Evolutionary conservation across 2,888 invertebrate genomes (phyloP), one percentile per base, ranked within the genome.

Genomic region (Limnephilus auricula): DNA sequence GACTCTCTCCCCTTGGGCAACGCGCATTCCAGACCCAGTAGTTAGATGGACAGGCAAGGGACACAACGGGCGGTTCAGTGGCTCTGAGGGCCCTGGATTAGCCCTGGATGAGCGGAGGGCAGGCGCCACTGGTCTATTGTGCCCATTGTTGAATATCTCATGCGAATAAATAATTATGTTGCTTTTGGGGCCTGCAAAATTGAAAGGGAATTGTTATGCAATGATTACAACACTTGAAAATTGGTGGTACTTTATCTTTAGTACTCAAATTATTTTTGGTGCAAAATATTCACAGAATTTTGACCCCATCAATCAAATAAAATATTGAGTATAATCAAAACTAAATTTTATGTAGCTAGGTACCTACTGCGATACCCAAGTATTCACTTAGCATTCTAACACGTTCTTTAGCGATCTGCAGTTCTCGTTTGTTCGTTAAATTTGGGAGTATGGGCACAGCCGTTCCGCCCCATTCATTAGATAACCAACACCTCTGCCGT

Each of bases 61-160:
- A 65, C 65, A n/a, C 25, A 25, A 25, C 25, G 65, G 65, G 5
- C 30, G 80, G 80, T 82, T 25, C 80, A 32, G 32, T 34, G 32
- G 25, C 31, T 31, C 0, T 18, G 2, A 65, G 2, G 32, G 31
- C 5, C 34, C 82, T 10, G 15, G 5, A 82, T 82, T 32, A 82
- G 30, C 80, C 30, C 13, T 32, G 34, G 82, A 15, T 25, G 82
- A 82, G 9, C 32, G 82, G 82, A 82, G 34, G 25, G 82, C 34
- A 32, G 82, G 82, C 82, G 82, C 82, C 82, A 82, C 34, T 15
- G 82, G 15, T 34, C 34, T 15, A 82, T 82, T 32, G 82, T 82
- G 9, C 65, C 65, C 65, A 65, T 65, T 65, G 65, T 65, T 82
- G 34, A 31, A 32, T 34, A 82, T 34, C 34, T 82, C 82, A 34